Percentiles rank a stretch among this genome's conserved stretches.
These are phyloP conservation scores for Naja naja DNA, from an alignment of 2,113 vertebrate species.

Conservation along the genomic window DNA sequence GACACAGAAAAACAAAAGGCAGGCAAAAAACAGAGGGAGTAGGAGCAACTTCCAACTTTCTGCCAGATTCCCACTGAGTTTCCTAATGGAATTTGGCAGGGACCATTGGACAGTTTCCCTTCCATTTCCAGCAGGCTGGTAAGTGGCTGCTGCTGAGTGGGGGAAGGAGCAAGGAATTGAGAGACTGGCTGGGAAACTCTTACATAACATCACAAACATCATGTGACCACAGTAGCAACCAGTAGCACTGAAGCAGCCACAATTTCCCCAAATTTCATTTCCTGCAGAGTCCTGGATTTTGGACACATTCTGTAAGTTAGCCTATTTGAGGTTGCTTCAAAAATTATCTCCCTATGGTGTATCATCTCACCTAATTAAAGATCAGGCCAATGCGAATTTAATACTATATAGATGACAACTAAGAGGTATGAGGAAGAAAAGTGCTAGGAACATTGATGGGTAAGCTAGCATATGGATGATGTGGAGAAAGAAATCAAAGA, in stretches of 20 bases:
- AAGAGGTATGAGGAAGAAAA: not conserved
- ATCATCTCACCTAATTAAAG: not conserved
- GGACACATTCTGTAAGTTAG: not conserved
- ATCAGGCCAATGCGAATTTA: not conserved
- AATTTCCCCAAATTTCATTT: not conserved
- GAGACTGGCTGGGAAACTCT: not conserved
- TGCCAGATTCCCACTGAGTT: not conserved
- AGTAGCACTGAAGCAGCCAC: not conserved
- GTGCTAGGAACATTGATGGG: not conserved
- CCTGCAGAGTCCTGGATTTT: not conserved
- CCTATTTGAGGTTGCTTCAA: not conserved
- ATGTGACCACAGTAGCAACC: not conserved
- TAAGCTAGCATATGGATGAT: not conserved
- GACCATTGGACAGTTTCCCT: not conserved
- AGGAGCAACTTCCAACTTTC: not conserved
- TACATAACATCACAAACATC: not conserved
- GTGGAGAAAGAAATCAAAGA: not conserved
- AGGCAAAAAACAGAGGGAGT: not conserved
- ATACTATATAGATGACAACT: not conserved
- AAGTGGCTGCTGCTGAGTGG: not conserved
- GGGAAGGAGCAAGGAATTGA: not conserved
- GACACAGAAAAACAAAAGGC: not conserved
- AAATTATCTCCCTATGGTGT: not conserved
- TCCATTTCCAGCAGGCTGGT: not conserved
- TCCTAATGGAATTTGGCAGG: not conserved